Evolutionary conservation across 23 tunicate genomes (phyloP), one percentile per base, ranked within the genome.

Genomic region (Phallusia fumigata): DNA sequence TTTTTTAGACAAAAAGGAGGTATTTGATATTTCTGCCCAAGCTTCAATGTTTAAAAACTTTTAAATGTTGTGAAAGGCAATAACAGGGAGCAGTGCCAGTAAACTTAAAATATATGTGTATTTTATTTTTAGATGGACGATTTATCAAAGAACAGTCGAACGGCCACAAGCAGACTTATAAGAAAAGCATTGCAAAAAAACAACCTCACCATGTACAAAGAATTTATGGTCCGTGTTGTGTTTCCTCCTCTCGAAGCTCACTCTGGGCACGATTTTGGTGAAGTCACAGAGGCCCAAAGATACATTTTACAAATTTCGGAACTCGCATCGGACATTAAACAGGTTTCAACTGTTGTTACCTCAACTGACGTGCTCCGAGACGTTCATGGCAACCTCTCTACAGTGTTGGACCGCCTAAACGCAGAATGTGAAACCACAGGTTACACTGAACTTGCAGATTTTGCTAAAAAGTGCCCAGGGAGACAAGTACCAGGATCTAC

Each of bases 181-280:
- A 58, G 69, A 24, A 58, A 24, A 24, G 11, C 28, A 58, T 16
- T 58, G 1, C 69, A 58, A 58, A 22, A 24, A 13, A 5, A 13
- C 5, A 16, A 58, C 69, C 26, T 1, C 13, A 3, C 69, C 3
- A 13, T 58, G 69, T 22, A 58, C 28, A 58, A 58, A 24, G 69
- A 58, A 22, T 58, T 58, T 13, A 24, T 24, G 28, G 69, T 58
- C 5, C 26, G 69, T 22, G 69, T 58, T 58, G 16, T 58, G 69
- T 58, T 58, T 58, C 69, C 69, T 6, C 28, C 69, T 21, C 69
- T 58, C 28, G 69, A 58, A 58, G 26, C 69, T 58, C 69, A 58
- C 13, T 58, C 69, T 58, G 69, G 69, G 3, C 69, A 58, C 69
- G 13, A 24, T 24, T 58, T 58, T 13, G 69, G 69, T 24, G 69